These are phyloP conservation scores for Syndactyla subalaris DNA, from an alignment of 2,797 vertebrate genomes.

Conservation along the genomic window DNA sequence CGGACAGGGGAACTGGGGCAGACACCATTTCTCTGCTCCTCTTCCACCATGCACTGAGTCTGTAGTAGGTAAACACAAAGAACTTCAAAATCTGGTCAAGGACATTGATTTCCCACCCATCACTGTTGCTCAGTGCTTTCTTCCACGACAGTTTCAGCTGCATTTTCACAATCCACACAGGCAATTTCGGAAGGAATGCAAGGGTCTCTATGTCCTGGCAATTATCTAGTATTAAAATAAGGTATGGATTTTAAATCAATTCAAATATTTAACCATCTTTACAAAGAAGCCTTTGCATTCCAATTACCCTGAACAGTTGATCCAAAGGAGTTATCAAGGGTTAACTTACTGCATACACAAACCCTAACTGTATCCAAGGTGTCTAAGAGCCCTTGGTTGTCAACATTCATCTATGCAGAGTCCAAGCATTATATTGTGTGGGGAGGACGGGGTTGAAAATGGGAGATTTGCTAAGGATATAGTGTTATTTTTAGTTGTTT, in stretches of 20 bases:
- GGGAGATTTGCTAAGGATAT: background rate
- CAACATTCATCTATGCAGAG: background rate
- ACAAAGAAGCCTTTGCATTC: background rate
- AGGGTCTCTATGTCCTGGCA: background rate
- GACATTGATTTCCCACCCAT: background rate
- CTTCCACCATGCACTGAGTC: constrained; percentile 88
- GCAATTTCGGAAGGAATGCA: background rate
- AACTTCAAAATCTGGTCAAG: background rate
- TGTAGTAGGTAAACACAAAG: constrained; percentile 42
- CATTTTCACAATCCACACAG: background rate
- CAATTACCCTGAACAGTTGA: background rate
- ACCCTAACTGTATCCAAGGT: background rate
- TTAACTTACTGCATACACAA: background rate
- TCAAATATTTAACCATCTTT: background rate
- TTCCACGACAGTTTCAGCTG: background rate
- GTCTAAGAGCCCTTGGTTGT: background rate
- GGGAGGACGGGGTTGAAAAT: background rate
- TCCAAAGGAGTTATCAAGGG: background rate
- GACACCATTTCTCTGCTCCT: constrained; percentile 85
- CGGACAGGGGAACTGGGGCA: constrained; percentile 88
- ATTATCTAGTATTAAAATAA: background rate
- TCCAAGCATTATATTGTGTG: background rate
- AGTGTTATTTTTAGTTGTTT: background rate
- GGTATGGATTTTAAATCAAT: background rate
- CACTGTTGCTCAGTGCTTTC: background rate